Percentiles rank a stretch among this genome's conserved stretches.
These are phyloP conservation scores for Galago senegalensis DNA, from an alignment of 2,797 vertebrate species.

Conservation along the genomic window DNA sequence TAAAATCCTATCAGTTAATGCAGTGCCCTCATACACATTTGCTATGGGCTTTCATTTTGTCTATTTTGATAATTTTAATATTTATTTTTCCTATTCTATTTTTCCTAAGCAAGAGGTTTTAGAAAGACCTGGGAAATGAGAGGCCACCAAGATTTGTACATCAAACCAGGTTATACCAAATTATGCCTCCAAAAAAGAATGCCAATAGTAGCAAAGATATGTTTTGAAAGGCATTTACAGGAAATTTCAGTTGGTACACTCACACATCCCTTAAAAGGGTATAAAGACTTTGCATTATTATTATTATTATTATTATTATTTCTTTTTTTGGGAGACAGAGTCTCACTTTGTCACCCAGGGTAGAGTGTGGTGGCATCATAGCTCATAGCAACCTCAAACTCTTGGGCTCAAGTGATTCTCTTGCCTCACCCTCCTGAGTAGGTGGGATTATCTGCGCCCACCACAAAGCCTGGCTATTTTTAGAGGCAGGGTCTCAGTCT, in stretches of 20 bases:
- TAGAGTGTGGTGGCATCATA: too few relatives aligned
- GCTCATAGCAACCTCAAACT: too few relatives aligned
- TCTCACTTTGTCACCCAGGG: too few relatives aligned
- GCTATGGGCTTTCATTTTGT: conserved; percentile 4
- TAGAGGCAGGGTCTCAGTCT: too few relatives aligned
- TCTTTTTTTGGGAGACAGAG: too few relatives aligned
- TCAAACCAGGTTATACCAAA: neutral
- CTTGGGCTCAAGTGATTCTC: too few relatives aligned
- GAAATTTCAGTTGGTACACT: conserved; percentile 19
- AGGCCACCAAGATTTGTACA: conserved; percentile 1
- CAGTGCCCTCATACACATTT: neutral
- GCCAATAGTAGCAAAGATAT: neutral
- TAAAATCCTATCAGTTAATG: neutral
- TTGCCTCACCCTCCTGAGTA: too few relatives aligned
- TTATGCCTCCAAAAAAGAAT: neutral
- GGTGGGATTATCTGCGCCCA: too few relatives aligned
- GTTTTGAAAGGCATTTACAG: conserved; percentile 58
- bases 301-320: too few relatives aligned
- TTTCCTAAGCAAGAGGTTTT: conserved; percentile 39
- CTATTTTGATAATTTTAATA: conserved; percentile 14
- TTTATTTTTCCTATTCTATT: neutral
- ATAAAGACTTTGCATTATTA: neutral
- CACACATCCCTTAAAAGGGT: conserved; percentile 31
- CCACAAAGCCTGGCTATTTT: too few relatives aligned
- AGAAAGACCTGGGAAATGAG: conserved; percentile 29